Base-by-base conservation (phyloP, 92 coral and sea anemone species). In the Anthopleura xanthogrammica region DNA sequence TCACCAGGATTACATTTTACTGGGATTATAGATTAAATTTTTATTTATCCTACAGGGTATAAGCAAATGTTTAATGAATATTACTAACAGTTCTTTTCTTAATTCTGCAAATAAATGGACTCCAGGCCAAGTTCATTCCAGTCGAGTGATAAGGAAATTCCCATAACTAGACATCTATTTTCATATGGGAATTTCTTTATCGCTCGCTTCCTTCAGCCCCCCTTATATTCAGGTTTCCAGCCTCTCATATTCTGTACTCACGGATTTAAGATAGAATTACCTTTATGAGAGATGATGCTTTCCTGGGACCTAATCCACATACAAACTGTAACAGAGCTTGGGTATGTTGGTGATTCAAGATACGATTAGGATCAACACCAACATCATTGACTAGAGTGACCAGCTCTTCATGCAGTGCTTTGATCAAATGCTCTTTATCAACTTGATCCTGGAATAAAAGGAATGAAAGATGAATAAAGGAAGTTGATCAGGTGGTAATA, bases 271-370 rank as follows among this genome's bases (percentile, higher is more conserved):
- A 7, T 39, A 8, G 43, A 16, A 39, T 48, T 81, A 97, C 99
- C 98, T 97, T 97, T 52, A 97, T 81, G 52, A 97, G 84, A 20
- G 94, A 86, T 0, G 99, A 83, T 10, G 97, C 99, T 78, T 97
- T 97, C 78, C 99, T 94, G 4, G 99, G 97, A 56, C 99, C 99
- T 86, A 97, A 88, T 46, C 99, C 99, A 87, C 99, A 97, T 70
- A 94, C 98, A 86, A 97, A 97, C 93, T 97, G 99, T 82, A 97
- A 81, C 57, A 97, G 87, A 13, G 98, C 89, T 14, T 89, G 88
- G 60, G 92, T 89, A 58, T 97, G 99, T 14, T 97, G 97, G 83
- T 94, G 95, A 65, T 97, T 98, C 76, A 92, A 74, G 23, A 97
- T 79, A 80, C 94, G 82, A 80, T 97, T 97, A 48, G 99, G 99